Percentiles rank a stretch among this genome's conserved stretches.
Evolutionary conservation across 1,140 invertebrate genomes (phyloP).

Genomic region (Hylaeus anthracinus): DNA sequence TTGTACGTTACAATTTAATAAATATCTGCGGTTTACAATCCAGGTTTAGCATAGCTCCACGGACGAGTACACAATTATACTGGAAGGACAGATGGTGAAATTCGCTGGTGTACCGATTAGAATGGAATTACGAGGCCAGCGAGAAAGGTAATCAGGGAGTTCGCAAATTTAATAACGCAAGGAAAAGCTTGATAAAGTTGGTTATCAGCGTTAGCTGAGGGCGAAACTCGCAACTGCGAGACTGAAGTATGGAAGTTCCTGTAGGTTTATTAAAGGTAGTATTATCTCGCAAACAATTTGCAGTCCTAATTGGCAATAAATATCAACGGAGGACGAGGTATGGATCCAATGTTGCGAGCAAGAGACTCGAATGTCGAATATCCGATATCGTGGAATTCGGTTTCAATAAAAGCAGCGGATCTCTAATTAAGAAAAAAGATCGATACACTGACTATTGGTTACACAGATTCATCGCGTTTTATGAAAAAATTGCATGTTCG

Average conservation of each 20-base stretch:
- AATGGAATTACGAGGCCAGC: not conserved
- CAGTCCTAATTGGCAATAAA: conserved; percentile 33
- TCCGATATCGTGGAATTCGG: not conserved
- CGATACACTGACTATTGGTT: not conserved
- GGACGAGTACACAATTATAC: not conserved
- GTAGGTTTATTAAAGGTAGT: conserved; percentile 28
- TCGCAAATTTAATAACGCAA: conserved; percentile 31
- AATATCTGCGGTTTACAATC: too few species aligned
- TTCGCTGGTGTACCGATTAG: not conserved
- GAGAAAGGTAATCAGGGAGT: not conserved
- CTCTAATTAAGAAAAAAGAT: not conserved
- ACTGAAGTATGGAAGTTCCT: not conserved
- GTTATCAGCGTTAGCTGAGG: conserved; percentile 10
- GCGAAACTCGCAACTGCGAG: not conserved
- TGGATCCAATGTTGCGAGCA: too few species aligned
- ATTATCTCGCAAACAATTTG: conserved; percentile 24
- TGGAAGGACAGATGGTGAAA: not conserved
- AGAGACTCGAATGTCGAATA: too few species aligned
- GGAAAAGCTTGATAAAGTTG: conserved; percentile 34
- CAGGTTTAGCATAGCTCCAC: too few species aligned
- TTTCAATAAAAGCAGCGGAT: not conserved
- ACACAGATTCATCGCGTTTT: too few species aligned
- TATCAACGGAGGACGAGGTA: not conserved
- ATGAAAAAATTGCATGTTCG: too few species aligned
- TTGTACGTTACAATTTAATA: too few species aligned